Evolutionary conservation across 2,113 vertebrate genomes (phyloP), one percentile per base, ranked within the genome.

Genomic region (Passer montanus): DNA sequence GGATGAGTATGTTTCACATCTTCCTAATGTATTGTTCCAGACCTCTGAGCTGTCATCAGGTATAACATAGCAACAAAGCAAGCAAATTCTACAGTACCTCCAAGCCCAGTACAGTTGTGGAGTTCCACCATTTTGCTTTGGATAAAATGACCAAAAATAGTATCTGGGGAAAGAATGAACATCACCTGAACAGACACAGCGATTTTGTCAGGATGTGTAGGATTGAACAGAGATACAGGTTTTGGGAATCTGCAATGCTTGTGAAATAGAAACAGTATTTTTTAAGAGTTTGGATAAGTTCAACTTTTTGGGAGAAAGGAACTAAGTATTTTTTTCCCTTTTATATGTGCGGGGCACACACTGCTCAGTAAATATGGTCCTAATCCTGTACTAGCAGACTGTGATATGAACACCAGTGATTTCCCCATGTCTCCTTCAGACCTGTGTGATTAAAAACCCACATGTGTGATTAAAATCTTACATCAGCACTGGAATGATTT

Each of bases 1-100:
- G 50, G 39, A 33, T 1, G 3, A 19, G 49, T 30, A 20, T 2
- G 1, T 58, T 6, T 35, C 14, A 4, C 8, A 13, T 46, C 37
- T 74, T 77, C 46, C 53, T 10, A 2, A 6, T 3, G 24, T 33
- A 1, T n/a, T n/a, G 17, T 59, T 66, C 39, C 70, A 59, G 44
- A 39, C 35, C 30, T 30, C 22, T 56, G 22, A 50, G 21, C 52
- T 76, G 33, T 59, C 21, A 39, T 8, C 3, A 73, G 7, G 13
- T 69, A 11, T 60, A 84, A 27, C 0, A 0, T 26, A 33, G 43
- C 4, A 12, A 14, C 0, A 1, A 55, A 64, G 16, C 2, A 10
- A 15, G n/a, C 20, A 35, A 43, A 26, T 80, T 24, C 53, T 66
- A 33, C 28, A 39, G 13, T 56, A 15, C 28, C 39, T 83, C 12